Evolutionary conservation across 2,888 invertebrate species (phyloP).

Genomic region (Diaphora mendica): DNA sequence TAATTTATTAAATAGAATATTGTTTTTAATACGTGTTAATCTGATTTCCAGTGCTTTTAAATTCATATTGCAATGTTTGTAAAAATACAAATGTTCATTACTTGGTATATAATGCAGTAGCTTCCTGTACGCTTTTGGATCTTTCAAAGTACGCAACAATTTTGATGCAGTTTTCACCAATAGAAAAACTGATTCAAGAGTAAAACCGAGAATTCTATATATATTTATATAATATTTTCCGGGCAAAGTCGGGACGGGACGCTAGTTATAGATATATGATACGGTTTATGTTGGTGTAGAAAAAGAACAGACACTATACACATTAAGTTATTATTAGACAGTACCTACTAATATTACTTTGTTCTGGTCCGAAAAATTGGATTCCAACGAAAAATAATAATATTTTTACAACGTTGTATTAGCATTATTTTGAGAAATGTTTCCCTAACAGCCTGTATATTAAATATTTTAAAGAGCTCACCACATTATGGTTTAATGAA

Average conservation of each 20-base stretch:
- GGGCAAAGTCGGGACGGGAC: too few species aligned
- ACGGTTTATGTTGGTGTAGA: neutral
- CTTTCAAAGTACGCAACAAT: too few species aligned
- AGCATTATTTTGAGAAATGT: neutral
- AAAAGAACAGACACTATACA: neutral
- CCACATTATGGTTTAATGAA: neutral
- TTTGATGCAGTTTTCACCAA: too few species aligned
- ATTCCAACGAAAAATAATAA: neutral
- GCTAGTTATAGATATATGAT: neutral
- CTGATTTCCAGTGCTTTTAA: conserved; percentile 22
- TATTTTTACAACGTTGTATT: neutral
- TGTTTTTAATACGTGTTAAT: conserved; percentile 4
- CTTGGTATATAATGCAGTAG: too few species aligned
- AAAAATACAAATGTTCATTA: neutral
- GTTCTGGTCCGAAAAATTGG: neutral
- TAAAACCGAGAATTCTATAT: too few species aligned
- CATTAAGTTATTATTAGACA: too few species aligned
- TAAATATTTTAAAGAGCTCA: neutral
- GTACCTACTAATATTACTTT: neutral
- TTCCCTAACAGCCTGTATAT: neutral
- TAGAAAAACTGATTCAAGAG: too few species aligned
- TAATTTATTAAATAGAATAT: conserved; percentile 23
- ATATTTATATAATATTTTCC: too few species aligned
- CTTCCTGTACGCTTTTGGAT: too few species aligned
- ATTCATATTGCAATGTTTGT: neutral